Percentiles rank a stretch among this genome's conserved stretches.
phyloP scores from a whole-genome alignment of 2,113 vertebrate species.

The Bos javanicus region DNA sequence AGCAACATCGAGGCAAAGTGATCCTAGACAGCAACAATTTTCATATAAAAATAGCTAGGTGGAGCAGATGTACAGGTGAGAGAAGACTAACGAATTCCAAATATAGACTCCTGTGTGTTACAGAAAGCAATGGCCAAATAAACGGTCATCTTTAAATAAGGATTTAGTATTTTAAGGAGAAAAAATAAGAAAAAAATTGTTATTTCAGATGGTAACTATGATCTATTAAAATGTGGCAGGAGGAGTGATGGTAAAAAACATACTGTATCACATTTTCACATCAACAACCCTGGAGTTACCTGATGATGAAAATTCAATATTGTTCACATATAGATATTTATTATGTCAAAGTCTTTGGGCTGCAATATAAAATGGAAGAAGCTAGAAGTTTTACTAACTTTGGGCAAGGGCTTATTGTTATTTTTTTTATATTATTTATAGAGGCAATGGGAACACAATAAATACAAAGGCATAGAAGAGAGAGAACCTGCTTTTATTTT shows the following conservation, averaged over 20 bases:
- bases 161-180: not conserved
- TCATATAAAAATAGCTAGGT: not conserved
- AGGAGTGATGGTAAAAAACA: not conserved
- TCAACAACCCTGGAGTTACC: not conserved
- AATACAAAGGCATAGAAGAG: not conserved
- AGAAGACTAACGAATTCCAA: not conserved
- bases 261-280: not conserved
- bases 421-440: constrained; percentile 17
- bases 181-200: not conserved
- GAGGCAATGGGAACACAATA: not conserved
- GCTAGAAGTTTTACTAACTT: not conserved
- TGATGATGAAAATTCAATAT: not conserved
- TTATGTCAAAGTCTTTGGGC: not conserved
- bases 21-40: not conserved
- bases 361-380: not conserved
- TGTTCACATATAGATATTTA: not conserved
- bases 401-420: not conserved
- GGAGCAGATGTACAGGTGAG: not conserved
- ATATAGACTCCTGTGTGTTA: not conserved
- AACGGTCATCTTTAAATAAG: not conserved
- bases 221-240: not conserved
- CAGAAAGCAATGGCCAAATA: not conserved
- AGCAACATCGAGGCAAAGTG: not conserved
- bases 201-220: not conserved
- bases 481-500: not conserved